phyloP scores from a whole-genome alignment of 2,797 vertebrate species.

The Hyperoplus immaculatus region DNA sequence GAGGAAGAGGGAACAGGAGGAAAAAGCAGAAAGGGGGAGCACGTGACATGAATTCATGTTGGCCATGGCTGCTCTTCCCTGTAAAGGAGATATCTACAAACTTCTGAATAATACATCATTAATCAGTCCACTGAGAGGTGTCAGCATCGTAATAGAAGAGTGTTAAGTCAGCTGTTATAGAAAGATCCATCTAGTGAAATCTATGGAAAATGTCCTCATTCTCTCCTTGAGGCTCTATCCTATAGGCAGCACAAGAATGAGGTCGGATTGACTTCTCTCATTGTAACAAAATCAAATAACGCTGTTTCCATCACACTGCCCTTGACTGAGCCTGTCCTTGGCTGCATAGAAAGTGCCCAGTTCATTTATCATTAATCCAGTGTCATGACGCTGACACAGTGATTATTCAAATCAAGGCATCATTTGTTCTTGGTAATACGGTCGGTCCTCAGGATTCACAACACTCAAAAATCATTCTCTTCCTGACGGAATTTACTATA shows the following conservation, averaged over 20 bases:
- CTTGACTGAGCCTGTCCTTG: constrained; percentile 16
- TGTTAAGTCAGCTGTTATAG: constrained; percentile 41
- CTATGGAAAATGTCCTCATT: background rate
- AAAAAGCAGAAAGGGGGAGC: no score
- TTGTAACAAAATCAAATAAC: background rate
- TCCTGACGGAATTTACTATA: constrained; percentile 16
- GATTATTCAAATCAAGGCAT: constrained; percentile 25
- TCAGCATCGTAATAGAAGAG: constrained; percentile 28
- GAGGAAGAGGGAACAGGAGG: no score
- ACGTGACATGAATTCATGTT: constrained; percentile 27
- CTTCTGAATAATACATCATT: constrained; percentile 44
- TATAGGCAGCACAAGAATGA: background rate
- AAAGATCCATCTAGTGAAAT: constrained; percentile 1
- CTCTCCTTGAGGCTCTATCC: background rate
- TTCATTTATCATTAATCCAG: constrained; percentile 11
- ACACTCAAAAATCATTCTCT: constrained; percentile 20
- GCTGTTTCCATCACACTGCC: background rate
- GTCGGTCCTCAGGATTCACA: constrained; percentile 25
- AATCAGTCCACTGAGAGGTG: constrained; percentile 31
- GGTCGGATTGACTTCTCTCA: constrained; percentile 14
- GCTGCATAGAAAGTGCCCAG: background rate
- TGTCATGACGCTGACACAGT: constrained; percentile 23
- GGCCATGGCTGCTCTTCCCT: constrained; percentile 32
- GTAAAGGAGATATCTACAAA: constrained; percentile 19
- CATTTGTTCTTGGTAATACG: constrained; percentile 21